These are phyloP conservation scores for Sebastes itinus DNA, from an alignment of 2,797 vertebrate genomes.

Conservation along the genomic window DNA sequence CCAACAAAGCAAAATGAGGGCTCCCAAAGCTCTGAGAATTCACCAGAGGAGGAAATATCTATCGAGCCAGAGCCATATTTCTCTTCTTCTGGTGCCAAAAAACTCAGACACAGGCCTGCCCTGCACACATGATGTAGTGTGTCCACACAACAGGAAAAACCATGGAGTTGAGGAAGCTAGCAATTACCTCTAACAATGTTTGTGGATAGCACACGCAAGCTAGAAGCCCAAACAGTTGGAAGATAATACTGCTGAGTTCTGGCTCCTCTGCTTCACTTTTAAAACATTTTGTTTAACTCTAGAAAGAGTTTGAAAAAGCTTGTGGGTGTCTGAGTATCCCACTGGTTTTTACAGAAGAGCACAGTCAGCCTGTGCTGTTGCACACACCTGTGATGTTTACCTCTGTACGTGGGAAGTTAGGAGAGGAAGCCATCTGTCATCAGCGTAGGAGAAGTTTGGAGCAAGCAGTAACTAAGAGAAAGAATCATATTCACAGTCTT, in stretches of 20 bases:
- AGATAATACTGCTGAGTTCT: not conserved
- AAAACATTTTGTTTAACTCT: not conserved
- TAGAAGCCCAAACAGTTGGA: slow-evolving; percentile 2
- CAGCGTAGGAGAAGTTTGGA: slow-evolving; percentile 29
- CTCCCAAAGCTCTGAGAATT: slow-evolving; percentile 59
- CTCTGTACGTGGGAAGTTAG: slow-evolving; percentile 40
- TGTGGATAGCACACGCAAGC: slow-evolving; percentile 29
- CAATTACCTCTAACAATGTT: slow-evolving; percentile 62
- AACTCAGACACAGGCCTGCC: slow-evolving; percentile 25
- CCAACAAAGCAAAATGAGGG: slow-evolving; percentile 35
- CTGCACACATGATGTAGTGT: slow-evolving; percentile 43
- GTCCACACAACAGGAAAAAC: slow-evolving; percentile 58
- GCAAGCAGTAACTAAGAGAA: not conserved
- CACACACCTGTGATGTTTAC: slow-evolving; percentile 64
- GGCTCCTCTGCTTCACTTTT: not conserved
- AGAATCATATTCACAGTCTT: slow-evolving; percentile 4
- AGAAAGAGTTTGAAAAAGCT: not conserved
- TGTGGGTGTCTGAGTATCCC: slow-evolving; percentile 1
- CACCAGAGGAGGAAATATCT: slow-evolving; percentile 66
- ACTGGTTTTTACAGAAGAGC: not conserved
- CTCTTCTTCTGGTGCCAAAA: slow-evolving; percentile 61
- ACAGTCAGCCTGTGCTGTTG: slow-evolving; percentile 14
- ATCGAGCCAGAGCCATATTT: slow-evolving; percentile 44
- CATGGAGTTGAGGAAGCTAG: slow-evolving; percentile 57
- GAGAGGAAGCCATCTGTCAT: slow-evolving; percentile 52